A percentile compares a stretch with the other conserved stretches of the same genome.
phyloP scores from a whole-genome alignment of 2,113 vertebrate genomes.

The Laticauda laticaudata region DNA sequence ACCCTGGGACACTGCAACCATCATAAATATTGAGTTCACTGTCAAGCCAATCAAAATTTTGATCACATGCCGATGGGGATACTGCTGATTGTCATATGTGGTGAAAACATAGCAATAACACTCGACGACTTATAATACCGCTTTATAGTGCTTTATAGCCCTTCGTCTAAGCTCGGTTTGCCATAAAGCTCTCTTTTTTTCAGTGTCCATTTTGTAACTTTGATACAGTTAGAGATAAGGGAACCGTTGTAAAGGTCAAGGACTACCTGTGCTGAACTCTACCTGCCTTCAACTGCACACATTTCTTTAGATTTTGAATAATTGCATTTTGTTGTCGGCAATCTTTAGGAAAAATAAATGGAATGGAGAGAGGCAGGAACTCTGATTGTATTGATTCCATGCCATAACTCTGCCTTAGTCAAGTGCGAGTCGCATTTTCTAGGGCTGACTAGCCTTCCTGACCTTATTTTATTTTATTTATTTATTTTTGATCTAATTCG shows the following conservation, averaged over 20 bases:
- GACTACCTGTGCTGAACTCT: not conserved
- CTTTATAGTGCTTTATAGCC: too few species aligned
- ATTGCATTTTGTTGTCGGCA: conserved; percentile 35
- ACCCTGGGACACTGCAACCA: not conserved
- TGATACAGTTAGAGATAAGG: not conserved
- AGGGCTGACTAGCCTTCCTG: conserved; percentile 37
- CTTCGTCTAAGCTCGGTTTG: too few species aligned
- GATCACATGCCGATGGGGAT: not conserved
- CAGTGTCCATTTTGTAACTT: not conserved
- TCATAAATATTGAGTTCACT: not conserved
- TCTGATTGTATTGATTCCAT: not conserved
- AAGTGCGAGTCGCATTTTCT: conserved; percentile 39
- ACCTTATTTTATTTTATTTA: not conserved
- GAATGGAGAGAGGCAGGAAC: not conserved
- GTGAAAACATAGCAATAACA: not conserved
- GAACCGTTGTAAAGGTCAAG: not conserved
- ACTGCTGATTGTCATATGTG: not conserved
- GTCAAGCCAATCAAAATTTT: not conserved
- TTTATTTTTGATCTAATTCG: too few species aligned
- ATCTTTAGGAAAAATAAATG: conserved; percentile 16
- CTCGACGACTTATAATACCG: too few species aligned
- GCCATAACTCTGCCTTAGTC: conserved; percentile 28
- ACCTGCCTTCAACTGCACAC: conserved; percentile 10
- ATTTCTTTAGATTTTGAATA: conserved; percentile 13
- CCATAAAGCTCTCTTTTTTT: not conserved